Evolutionary conservation across 2,888 invertebrate genomes (phyloP).

Genomic region (Aphidoletes aphidimyza): DNA sequence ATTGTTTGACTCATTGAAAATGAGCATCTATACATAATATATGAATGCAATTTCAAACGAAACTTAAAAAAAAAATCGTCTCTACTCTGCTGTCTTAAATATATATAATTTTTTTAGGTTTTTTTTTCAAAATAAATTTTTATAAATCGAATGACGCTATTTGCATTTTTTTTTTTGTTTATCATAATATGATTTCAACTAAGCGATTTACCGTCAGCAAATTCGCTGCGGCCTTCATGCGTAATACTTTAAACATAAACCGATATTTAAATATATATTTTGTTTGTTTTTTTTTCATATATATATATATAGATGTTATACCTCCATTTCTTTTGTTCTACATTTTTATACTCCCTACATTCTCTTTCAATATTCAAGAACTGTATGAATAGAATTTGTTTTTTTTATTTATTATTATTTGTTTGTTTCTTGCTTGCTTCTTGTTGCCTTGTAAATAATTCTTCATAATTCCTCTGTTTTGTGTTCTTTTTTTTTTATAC

Average conservation of each 20-base stretch:
- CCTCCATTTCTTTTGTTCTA: background rate
- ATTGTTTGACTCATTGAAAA: too few species aligned
- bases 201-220: background rate
- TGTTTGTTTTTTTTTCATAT: background rate
- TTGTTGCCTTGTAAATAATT: constrained; percentile 1
- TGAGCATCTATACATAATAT: too few species aligned
- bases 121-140: background rate
- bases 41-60: background rate
- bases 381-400: constrained; percentile 36
- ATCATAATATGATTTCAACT: constrained; percentile 43
- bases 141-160: constrained; percentile 32
- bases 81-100: background rate
- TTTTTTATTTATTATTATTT: background rate
- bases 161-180: background rate
- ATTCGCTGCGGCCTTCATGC: background rate
- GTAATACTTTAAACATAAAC: constrained; percentile 33
- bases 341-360: background rate
- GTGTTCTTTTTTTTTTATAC: background rate
- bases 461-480: background rate
- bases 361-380: background rate
- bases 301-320: background rate
- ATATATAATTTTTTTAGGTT: background rate
- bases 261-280: constrained; percentile 29
- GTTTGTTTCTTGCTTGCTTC: too few species aligned
- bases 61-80: background rate